Percentiles rank a stretch among this genome's conserved stretches.
phyloP scores from a whole-genome alignment of 2,797 vertebrate genomes.

The Pipistrellus nathusii region DNA sequence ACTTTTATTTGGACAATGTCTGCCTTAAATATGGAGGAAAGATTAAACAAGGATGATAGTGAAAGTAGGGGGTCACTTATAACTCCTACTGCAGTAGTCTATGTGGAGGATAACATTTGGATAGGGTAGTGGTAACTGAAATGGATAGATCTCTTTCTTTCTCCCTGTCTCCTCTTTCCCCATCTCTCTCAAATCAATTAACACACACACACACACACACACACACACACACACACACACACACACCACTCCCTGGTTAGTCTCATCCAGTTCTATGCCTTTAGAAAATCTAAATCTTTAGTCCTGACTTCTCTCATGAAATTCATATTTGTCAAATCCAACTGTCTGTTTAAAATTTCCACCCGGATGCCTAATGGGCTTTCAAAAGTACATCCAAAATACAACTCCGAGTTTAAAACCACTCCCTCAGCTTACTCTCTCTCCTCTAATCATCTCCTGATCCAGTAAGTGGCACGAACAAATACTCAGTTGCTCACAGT shows the following conservation, averaged over 20 bases:
- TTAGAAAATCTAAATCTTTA: background rate
- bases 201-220: too few relatives aligned
- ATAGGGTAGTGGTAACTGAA: background rate
- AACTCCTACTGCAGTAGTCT: background rate
- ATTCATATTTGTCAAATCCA: background rate
- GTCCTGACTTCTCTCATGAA: background rate
- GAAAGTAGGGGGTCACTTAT: background rate
- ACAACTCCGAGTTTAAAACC: background rate
- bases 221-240: too few relatives aligned
- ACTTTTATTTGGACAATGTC: conserved; percentile 7
- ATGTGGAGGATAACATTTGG: background rate
- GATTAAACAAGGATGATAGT: background rate
- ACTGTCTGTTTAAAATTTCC: background rate
- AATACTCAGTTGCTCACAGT: background rate
- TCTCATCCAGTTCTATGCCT: conserved; percentile 10
- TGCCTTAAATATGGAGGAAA: background rate
- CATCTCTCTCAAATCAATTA: background rate
- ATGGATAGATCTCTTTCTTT: background rate
- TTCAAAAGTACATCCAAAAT: conserved; percentile 23
- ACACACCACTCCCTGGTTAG: background rate
- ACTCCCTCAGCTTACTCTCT: background rate
- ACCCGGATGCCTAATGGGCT: background rate
- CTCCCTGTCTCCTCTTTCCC: background rate
- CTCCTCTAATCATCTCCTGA: background rate
- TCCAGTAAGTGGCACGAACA: background rate